Evolutionary conservation across 2,888 invertebrate species (phyloP).

Genomic region (Caenorhabditis sp.): DNA sequence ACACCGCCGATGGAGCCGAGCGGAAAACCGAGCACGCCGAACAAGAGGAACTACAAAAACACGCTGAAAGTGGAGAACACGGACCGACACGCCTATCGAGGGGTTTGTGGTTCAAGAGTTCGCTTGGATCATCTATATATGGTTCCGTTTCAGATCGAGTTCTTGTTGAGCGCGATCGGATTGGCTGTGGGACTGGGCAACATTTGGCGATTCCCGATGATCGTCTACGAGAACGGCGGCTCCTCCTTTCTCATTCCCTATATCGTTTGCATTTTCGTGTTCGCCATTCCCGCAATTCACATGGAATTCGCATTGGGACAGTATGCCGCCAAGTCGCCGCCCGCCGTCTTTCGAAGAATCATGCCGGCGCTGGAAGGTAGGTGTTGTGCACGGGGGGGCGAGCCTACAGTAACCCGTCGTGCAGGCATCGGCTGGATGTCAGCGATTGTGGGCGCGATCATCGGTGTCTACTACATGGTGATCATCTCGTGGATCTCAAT

Average conservation of each 20-base stretch:
- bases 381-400: no score
- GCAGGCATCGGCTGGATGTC: slow-evolving; percentile 91
- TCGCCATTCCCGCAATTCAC: slow-evolving; percentile 79
- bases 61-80: no score
- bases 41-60: no score
- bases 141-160: no score
- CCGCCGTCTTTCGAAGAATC: slow-evolving; percentile 35
- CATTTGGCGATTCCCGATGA: slow-evolving; percentile 59
- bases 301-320: slow-evolving; percentile 79
- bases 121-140: no score
- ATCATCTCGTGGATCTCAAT: slow-evolving; percentile 72
- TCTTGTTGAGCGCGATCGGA: slow-evolving; percentile 70
- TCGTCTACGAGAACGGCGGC: slow-evolving; percentile 65
- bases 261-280: slow-evolving; percentile 77
- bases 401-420: no score
- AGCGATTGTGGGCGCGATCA: slow-evolving; percentile 90
- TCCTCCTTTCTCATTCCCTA: slow-evolving; percentile 80
- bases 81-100: no score
- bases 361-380: slow-evolving; percentile 80
- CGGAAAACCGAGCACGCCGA: no score
- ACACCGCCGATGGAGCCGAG: no score
- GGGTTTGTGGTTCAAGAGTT: no score
- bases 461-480: slow-evolving; percentile 73
- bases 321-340: slow-evolving; percentile 42
- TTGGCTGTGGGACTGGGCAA: slow-evolving; percentile 74